Evolutionary conservation across 2,113 vertebrate species (phyloP), one percentile per base, ranked within the genome.

Genomic region (Otis tarda): DNA sequence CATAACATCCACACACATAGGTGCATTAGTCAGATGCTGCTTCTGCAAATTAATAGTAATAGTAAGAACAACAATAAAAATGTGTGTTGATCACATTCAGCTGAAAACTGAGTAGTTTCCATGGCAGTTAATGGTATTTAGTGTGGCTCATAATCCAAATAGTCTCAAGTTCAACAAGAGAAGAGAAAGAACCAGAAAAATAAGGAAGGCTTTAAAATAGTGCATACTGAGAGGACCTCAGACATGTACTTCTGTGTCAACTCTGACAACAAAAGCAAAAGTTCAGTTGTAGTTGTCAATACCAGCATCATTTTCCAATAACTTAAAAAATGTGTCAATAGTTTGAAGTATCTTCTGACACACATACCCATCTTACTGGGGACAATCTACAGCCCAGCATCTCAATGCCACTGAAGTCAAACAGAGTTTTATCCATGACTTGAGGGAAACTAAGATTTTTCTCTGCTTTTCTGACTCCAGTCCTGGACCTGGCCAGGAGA

Each of bases 101-200:
- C 14, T 21, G 83, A 96, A 97, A 95, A 85, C 59, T 67, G 70
- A 52, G 35, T 80, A 47, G 87, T 97, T 97, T 96, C 92, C 60
- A 69, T 96, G 95, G 78, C 68, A 97, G 93, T 97, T 98, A 97
- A 97, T 95, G 86, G 71, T 95, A 81, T 94, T 95, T 95, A 95
- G 65, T 95, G 89, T 65, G 89, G 89, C 79, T 97, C 60, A 56
- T 93, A 92, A 94, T 91, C 80, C 71, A 89, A 45, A 73, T 81
- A 85, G 86, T 89, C 95, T 94, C 69, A 70, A 77, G 64, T 94
- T 93, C 71, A 91, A 76, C 47, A 61, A 1, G 15, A 41, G 30
- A 95, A 91, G 74, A 93, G 47, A 9, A 75, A 61, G 10, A 87
- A 80, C 18, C 14, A 55, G 45, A 49, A 79, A 96, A 74, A 59